Conservation (phyloP, 2,797 vertebrate genomes). For the Miichthys miiuy region DNA sequence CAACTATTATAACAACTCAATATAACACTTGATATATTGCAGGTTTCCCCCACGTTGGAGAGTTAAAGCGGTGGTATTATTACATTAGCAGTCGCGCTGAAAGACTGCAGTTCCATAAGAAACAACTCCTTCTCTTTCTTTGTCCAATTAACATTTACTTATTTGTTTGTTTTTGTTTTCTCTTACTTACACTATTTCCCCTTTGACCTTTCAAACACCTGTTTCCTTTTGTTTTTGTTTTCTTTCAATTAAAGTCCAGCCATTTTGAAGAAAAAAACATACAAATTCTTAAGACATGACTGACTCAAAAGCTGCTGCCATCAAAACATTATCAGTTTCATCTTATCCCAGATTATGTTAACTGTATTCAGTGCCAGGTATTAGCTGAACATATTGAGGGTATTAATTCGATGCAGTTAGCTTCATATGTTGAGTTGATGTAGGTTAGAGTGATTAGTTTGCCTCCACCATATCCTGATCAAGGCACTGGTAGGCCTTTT, state of each 20-base stretch:
- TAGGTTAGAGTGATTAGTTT: constrained; percentile 89
- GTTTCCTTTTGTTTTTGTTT: constrained; percentile 8
- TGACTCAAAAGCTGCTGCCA: constrained; percentile 7
- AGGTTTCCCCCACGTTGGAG: constrained; percentile 11
- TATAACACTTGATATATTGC: not conserved
- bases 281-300: not conserved
- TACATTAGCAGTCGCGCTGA: not conserved
- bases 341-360: not conserved
- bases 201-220: constrained; percentile 77
- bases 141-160: constrained; percentile 75
- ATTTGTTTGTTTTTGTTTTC: constrained; percentile 47
- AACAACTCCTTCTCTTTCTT: constrained; percentile 65
- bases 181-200: constrained; percentile 75
- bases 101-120: constrained; percentile 4
- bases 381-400: not conserved
- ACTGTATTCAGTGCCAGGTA: not conserved
- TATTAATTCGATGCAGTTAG: not conserved
- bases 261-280: not conserved
- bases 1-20: not conserved
- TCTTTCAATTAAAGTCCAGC: not conserved
- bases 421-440: constrained; percentile 90
- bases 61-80: constrained; percentile 6
- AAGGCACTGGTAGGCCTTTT: not conserved
- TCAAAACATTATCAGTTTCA: not conserved
- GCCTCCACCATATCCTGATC: constrained; percentile 88